Evolutionary conservation across 2,113 vertebrate species (phyloP), one percentile per base, ranked within the genome.

Genomic region (Etheostoma cragini): DNA sequence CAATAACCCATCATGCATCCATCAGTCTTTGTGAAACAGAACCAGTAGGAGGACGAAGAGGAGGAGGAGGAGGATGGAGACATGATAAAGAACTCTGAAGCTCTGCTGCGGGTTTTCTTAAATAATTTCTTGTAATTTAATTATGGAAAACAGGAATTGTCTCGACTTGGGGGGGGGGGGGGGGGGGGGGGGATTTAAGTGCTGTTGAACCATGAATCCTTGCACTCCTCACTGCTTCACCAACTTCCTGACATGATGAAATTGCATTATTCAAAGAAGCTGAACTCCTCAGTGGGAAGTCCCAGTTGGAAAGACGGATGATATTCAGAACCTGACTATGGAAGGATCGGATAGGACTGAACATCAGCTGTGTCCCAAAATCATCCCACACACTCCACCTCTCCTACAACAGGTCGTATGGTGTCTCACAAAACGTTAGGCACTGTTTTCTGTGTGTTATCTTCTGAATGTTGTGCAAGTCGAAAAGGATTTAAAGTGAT

Each of bases 1-100:
- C 87, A 86, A 82, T 82, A 76, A 88, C 67, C 69, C 45, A 88
- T 88, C 84, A 80, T 57, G 46, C 16, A 1, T 72, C 74, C 77
- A 78, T 90, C 84, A 73, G 69, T 62, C 74, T 81, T 24, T 1
- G 70, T 60, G 11, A 66, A 76, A 61, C 61, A 71, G 45, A 63
- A 22, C 0, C 54, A 76, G 65, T 8, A 58, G 42, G 57, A 74
- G 60, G 69, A 69, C 50, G 16, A 63, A 60, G 45, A 60, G 15
- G 57, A 60, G 26, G 57, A 60, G 15, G 30, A 60, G 19, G 17
- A 13, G 12, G 38, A 62, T 6, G 24, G 7, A 33, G 1, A 46
- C 4, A 17, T 8, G 0, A 14, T 24, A 2, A 38, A 70, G 12
- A 0, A n/a, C 47, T 52, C 53, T 58, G 45, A n/a, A 3, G 0